Conservation (phyloP, 2,797 vertebrate genomes). For the Pangasius sanitwongsei region DNA sequence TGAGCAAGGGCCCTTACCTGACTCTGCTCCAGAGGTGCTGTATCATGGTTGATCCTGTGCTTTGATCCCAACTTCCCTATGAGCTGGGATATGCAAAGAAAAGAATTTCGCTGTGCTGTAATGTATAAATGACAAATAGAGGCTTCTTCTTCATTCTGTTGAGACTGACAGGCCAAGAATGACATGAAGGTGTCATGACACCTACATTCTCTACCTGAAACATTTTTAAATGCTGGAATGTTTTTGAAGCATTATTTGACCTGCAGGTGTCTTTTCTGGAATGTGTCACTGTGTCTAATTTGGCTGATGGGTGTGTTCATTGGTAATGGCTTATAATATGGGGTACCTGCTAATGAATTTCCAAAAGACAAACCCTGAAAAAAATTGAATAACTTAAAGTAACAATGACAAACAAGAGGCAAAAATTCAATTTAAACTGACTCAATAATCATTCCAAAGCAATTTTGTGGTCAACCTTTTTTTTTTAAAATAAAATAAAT, state of each 20-base stretch:
- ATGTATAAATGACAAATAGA: background rate
- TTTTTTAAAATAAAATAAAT: background rate
- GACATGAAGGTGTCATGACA: background rate
- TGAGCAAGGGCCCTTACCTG: background rate
- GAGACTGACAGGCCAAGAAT: conserved; percentile 1
- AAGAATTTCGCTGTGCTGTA: background rate
- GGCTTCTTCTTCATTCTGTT: background rate
- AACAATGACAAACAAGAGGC: background rate
- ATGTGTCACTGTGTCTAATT: conserved; percentile 41
- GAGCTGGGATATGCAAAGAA: background rate
- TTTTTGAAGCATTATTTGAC: conserved; percentile 3
- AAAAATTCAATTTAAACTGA: background rate
- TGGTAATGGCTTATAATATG: background rate
- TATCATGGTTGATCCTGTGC: background rate
- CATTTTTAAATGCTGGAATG: conserved; percentile 15
- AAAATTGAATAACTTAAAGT: background rate
- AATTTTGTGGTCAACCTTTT: background rate
- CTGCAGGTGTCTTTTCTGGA: background rate
- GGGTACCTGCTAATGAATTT: background rate
- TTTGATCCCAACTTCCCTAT: background rate
- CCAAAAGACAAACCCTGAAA: background rate
- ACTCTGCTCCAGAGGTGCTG: background rate
- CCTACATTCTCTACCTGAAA: background rate
- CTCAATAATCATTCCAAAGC: background rate
- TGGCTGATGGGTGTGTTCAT: conserved; percentile 52